Evolutionary conservation across 2,888 invertebrate genomes (phyloP).

Genomic region (Meta bourneti): DNA sequence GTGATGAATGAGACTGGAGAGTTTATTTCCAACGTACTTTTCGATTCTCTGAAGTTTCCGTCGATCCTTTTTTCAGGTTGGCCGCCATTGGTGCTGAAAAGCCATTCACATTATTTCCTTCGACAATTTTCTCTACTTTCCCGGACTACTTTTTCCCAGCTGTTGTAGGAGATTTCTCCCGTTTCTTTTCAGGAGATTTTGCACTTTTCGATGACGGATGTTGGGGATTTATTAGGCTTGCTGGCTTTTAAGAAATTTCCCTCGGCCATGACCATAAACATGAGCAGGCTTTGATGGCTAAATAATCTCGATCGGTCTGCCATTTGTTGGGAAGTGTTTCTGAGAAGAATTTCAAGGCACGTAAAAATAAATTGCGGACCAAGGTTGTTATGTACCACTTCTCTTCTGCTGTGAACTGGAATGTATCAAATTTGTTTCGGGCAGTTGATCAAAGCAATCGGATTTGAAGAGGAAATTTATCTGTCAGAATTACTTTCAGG

Average conservation of each 20-base stretch:
- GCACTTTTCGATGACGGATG: background rate
- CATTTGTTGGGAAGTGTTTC: background rate
- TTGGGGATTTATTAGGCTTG: slow-evolving; percentile 9
- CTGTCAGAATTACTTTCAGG: too few relatives aligned
- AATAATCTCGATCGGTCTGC: background rate
- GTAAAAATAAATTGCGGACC: too few relatives aligned
- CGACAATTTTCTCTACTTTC: background rate
- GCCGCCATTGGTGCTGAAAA: slow-evolving; percentile 19
- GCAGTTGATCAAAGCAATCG: too few relatives aligned
- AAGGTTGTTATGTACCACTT: too few relatives aligned
- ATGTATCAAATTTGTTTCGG: too few relatives aligned
- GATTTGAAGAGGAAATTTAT: too few relatives aligned
- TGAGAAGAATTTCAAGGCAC: too few relatives aligned
- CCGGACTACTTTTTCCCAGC: slow-evolving; percentile 13
- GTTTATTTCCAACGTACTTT: slow-evolving; percentile 7
- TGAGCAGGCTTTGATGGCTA: background rate
- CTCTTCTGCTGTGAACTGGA: too few relatives aligned
- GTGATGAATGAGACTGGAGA: slow-evolving; percentile 35
- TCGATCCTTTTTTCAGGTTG: slow-evolving; percentile 12
- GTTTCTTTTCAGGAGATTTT: background rate
- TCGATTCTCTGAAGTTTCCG: slow-evolving; percentile 10
- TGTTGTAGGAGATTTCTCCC: slow-evolving; percentile 17
- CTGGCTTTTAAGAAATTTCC: background rate
- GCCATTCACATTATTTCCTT: slow-evolving; percentile 7
- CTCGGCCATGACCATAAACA: background rate